Evolutionary conservation across 2,797 vertebrate genomes (phyloP), one percentile per base, ranked within the genome.

Genomic region (Gadopsis bispinosus): DNA sequence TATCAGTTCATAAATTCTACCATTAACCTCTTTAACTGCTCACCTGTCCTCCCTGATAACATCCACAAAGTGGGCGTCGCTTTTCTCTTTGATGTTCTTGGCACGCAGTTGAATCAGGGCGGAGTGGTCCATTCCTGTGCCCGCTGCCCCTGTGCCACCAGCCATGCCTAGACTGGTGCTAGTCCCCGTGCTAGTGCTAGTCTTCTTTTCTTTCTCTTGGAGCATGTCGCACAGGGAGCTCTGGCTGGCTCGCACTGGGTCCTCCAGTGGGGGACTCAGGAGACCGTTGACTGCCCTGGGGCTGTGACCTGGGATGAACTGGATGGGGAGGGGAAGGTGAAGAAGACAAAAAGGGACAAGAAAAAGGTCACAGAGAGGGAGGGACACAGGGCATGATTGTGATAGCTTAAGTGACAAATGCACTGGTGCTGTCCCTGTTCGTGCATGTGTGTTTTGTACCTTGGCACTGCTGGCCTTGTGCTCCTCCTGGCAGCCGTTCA

Each of bases 11-110:
- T 80, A 72, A 69, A 80, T n/a, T 76, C 48, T 22, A 80, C 66
- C 60, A 65, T 62, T 50, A 29, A 50, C 59, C 39, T 5, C 54
- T 31, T 22, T 26, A 26, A 26, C 26, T 12, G 61, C 95, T 95
- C 89, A 99, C 98, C 98, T 97, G 95, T 99, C 97, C 84, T 99
- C 97, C 91, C 97, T 98, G 87, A 99, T 99, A 71, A 99, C 98
- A 31, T 99, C 98, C 66, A 99, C 98, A 83, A 99, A 99, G 87
- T 99, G 97, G 61, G 93, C 97, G 0, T 99, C 98, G 0, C 97
- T 99, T 90, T 97, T 98, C 88, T 98, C 97, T 69, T 96, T 86
- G 91, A 97, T 97, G 88, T 98, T 98, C 91, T 99, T 98, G 89
- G 96, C 97, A 61, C 97, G 95, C 65, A 99, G 90, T 0, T 97